These are phyloP conservation scores for Dermatophagoides farinae DNA, from an alignment of 1,140 invertebrate species.

Conservation along the genomic window DNA sequence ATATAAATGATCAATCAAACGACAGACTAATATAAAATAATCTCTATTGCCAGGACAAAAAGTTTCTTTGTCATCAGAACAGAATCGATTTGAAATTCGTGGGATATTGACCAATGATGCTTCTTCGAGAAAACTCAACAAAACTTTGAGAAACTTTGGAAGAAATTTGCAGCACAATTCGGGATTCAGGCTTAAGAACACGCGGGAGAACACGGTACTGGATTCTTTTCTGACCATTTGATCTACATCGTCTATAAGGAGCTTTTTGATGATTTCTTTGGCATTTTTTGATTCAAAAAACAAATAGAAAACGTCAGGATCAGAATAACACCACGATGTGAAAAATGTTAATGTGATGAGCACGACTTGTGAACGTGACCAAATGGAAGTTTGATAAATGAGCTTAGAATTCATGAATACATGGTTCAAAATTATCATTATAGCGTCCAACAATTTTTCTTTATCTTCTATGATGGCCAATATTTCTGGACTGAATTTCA, in stretches of 20 bases:
- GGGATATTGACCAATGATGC: slow-evolving; percentile 62
- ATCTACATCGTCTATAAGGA: slow-evolving; percentile 62
- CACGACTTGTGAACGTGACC: slow-evolving; percentile 56
- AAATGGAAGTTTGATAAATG: slow-evolving; percentile 58
- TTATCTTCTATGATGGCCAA: slow-evolving; percentile 53
- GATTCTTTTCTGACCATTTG: slow-evolving; percentile 64
- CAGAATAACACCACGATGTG: slow-evolving; percentile 62
- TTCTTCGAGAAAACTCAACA: slow-evolving; percentile 53
- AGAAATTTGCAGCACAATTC: slow-evolving; percentile 39
- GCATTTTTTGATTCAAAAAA: slow-evolving; percentile 44
- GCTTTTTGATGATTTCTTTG: slow-evolving; percentile 45
- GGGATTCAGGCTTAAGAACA: slow-evolving; percentile 48
- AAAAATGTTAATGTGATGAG: slow-evolving; percentile 58
- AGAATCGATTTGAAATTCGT: slow-evolving; percentile 21
- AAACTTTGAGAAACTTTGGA: slow-evolving; percentile 50
- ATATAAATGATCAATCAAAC: slow-evolving; percentile 62
- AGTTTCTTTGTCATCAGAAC: slow-evolving; percentile 3
- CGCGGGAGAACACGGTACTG: slow-evolving; percentile 61
- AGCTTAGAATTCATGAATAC: slow-evolving; percentile 51
- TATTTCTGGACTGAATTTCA: slow-evolving; percentile 44
- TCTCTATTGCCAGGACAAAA: slow-evolving; percentile 78
- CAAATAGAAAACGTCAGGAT: slow-evolving; percentile 36
- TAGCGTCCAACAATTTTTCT: slow-evolving; percentile 50
- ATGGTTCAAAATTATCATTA: slow-evolving; percentile 67
- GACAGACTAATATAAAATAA: slow-evolving; percentile 76